Percentiles rank a stretch among this genome's conserved stretches.
Evolutionary conservation across 2,888 invertebrate species (phyloP).

Genomic region (Azorinus chamasolen): DNA sequence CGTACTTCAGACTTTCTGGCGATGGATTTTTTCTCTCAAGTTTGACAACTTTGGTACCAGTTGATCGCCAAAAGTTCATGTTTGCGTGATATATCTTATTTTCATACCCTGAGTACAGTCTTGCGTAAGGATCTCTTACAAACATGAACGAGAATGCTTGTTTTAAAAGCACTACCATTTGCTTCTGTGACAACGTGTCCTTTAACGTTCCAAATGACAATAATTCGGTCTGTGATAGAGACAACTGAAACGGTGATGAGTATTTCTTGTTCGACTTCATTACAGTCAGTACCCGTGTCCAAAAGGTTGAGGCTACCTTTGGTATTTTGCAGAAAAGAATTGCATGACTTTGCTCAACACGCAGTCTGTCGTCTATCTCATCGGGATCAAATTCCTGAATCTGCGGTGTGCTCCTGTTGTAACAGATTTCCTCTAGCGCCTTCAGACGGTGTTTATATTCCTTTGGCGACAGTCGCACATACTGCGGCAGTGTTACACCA

Average conservation of each 20-base stretch:
- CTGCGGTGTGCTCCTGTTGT: slow-evolving; percentile 20
- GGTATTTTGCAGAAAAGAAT: slow-evolving; percentile 54
- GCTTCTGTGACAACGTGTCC: neutral
- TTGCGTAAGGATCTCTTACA: slow-evolving; percentile 73
- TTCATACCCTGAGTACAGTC: slow-evolving; percentile 73
- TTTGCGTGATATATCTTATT: slow-evolving; percentile 76
- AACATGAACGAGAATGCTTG: slow-evolving; percentile 67
- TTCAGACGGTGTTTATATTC: too few relatives aligned
- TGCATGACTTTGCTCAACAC: slow-evolving; percentile 20
- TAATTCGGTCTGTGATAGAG: neutral
- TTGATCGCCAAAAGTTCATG: slow-evolving; percentile 63
- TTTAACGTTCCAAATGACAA: neutral
- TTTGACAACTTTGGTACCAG: slow-evolving; percentile 59
- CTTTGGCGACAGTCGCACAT: too few relatives aligned
- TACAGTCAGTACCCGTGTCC: slow-evolving; percentile 51
- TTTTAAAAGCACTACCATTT: slow-evolving; percentile 8
- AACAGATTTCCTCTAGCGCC: too few relatives aligned
- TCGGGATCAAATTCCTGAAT: neutral
- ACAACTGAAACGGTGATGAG: slow-evolving; percentile 43
- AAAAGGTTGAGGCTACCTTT: slow-evolving; percentile 58
- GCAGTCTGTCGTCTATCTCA: slow-evolving; percentile 15
- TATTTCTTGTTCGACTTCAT: slow-evolving; percentile 9
- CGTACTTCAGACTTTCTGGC: slow-evolving; percentile 53
- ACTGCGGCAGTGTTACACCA: too few relatives aligned
- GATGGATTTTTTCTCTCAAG: slow-evolving; percentile 38